Base-by-base conservation (phyloP, 53 echinoderm and acorn worm genomes). In the Holothuria leucospilota region DNA sequence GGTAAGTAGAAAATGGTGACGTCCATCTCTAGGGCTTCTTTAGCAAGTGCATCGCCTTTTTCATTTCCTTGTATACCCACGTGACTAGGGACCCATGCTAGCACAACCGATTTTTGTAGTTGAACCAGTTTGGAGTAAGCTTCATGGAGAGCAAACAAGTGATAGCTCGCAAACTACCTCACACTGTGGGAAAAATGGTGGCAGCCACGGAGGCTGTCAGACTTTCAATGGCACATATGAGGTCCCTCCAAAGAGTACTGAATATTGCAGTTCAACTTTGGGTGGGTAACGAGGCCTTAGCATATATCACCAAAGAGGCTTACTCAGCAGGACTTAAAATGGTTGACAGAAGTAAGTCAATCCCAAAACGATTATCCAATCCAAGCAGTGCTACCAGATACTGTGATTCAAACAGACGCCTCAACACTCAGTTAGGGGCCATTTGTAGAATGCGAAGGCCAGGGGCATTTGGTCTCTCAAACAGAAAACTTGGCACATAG, bases 301-400 rank as follows among this genome's bases (percentile, higher is more conserved):
- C 62, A 27, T 8, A 60, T 28, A 14, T 80, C 16, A 26, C 51
- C 28, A 29, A 27, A 39, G 39, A 62, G 29, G 60, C 80, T n/a
- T n/a, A n/a, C n/a, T 18, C 59, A 29, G 20, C 29, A 80, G 14
- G 80, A 80, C 14, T 6, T 80, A 51, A 80, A 80, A 60, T 59
- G 80, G 80, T 80, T 62, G 80, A 20, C 61, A 60, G 60, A 80
- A 80, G 62, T 62, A 60, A 39, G 28, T 26, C 80, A 80, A 23
- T 26, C 39, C 29, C 80, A 60, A 61, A 79, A 60, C 24, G 80
- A 60, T 38, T 29, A 28, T n/a, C 60, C 34, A 15, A 59, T 80
- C 21, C 80, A 80, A 80, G 26, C 80, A 38, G 30, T 81, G 10
- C 34, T 16, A 16, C 62, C 62, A 81, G 21, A 81, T 30, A 15